phyloP scores from a whole-genome alignment of 2,113 vertebrate species.

The Chloroceryle aenea region DNA sequence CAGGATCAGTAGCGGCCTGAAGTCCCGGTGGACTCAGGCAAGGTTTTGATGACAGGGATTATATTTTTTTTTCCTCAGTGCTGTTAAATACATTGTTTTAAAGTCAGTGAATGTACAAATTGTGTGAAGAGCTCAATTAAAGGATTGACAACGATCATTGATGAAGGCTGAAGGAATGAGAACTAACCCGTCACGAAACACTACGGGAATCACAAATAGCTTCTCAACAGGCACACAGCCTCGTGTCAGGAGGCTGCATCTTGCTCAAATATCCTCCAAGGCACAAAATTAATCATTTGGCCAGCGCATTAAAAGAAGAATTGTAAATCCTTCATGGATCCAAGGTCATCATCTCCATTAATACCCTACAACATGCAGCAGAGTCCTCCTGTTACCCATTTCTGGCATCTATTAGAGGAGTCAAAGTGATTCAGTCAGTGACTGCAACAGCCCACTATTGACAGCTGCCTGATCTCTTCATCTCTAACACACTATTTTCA shows the following conservation, averaged over 20 bases:
- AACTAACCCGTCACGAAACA: background rate
- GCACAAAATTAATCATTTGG: background rate
- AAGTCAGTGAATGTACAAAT: background rate
- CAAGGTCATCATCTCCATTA: background rate
- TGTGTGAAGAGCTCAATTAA: background rate
- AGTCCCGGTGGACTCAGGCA: background rate
- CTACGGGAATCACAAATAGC: background rate
- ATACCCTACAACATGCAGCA: background rate
- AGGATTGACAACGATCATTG: background rate
- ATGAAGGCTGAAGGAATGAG: background rate
- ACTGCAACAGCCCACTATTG: background rate
- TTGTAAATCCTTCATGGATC: background rate
- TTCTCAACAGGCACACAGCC: background rate
- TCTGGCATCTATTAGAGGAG: background rate
- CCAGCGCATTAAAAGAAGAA: background rate
- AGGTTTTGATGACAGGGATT: background rate
- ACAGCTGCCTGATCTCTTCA: background rate
- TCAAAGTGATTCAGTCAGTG: accelerated
- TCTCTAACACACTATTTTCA: no score
- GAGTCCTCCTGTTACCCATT: background rate
- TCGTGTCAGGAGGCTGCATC: background rate
- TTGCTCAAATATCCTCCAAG: background rate
- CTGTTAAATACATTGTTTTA: background rate
- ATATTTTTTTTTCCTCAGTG: background rate
- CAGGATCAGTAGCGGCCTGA: background rate